Evolutionary conservation across 1,140 invertebrate species (phyloP).

Genomic region (Araneus ventricosus): DNA sequence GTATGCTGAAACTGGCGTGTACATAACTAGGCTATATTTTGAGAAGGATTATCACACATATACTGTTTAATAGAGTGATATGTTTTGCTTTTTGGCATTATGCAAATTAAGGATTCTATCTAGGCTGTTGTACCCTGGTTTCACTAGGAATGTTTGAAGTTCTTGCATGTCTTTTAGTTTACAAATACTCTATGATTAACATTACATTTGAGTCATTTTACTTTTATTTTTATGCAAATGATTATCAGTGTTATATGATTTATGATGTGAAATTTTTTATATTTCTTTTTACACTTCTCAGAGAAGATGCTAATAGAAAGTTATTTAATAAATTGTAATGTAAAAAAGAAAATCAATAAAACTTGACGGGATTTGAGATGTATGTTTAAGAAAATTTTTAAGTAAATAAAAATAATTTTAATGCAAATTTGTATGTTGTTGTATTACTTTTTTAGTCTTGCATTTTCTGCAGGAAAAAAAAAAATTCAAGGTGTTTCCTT

Average conservation of each 20-base stretch:
- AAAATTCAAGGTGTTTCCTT: no score
- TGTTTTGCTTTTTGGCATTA: conserved; percentile 56
- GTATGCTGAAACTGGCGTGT: conserved; percentile 51
- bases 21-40: conserved; percentile 70
- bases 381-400: conserved; percentile 72
- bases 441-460: not conserved
- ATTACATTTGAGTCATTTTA: conserved; percentile 65
- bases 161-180: conserved; percentile 55
- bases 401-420: conserved; percentile 75
- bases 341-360: conserved; percentile 64
- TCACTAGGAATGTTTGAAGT: conserved; percentile 69
- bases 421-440: conserved; percentile 1
- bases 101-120: conserved; percentile 56
- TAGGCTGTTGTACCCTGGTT: conserved; percentile 66
- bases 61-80: conserved; percentile 54
- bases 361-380: conserved; percentile 41
- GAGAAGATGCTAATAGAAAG: conserved; percentile 68
- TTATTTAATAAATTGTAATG: conserved; percentile 69
- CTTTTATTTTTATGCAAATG: conserved; percentile 67
- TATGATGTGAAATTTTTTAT: conserved; percentile 67
- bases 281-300: conserved; percentile 69
- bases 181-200: conserved; percentile 58
- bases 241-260: conserved; percentile 68
- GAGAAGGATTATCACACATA: conserved; percentile 32
- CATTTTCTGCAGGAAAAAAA: no score